Conservation (phyloP, 2,888 invertebrate genomes). For the Axea sp. region DNA sequence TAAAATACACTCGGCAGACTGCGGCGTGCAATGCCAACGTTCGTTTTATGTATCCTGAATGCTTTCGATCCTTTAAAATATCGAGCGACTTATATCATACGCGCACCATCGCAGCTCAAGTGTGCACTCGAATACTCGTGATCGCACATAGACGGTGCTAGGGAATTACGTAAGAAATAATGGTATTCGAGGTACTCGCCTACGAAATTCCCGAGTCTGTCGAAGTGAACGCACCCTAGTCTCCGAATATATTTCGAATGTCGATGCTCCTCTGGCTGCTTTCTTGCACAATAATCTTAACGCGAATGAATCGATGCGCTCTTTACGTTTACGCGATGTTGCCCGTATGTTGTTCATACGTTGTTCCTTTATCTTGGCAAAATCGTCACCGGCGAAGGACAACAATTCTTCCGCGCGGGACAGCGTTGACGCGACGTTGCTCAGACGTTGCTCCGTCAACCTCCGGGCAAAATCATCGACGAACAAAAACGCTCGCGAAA, state of each 20-base stretch:
- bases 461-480: too few relatives aligned
- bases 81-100: constrained; percentile 72
- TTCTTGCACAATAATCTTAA: constrained; percentile 54
- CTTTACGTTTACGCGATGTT: constrained; percentile 48
- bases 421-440: too few relatives aligned
- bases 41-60: constrained; percentile 76
- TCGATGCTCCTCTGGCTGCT: constrained; percentile 56
- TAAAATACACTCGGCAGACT: constrained; percentile 69
- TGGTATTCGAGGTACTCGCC: constrained; percentile 49
- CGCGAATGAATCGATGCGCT: constrained; percentile 49
- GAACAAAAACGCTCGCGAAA: too few relatives aligned
- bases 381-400: background rate
- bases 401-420: background rate
- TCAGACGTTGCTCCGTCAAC: too few relatives aligned
- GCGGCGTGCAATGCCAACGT: constrained; percentile 72
- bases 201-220: constrained; percentile 50
- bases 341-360: constrained; percentile 18
- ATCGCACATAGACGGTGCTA: constrained; percentile 49
- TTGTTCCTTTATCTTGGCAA: background rate
- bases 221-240: constrained; percentile 46
- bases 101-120: constrained; percentile 66
- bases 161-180: constrained; percentile 61
- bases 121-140: constrained; percentile 42
- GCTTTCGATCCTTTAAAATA: constrained; percentile 74
- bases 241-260: constrained; percentile 56